A percentile compares a stretch with the other conserved stretches of the same genome.
These are phyloP conservation scores for Bovichtus diacanthus DNA, from an alignment of 2,797 vertebrate genomes.

Conservation along the genomic window DNA sequence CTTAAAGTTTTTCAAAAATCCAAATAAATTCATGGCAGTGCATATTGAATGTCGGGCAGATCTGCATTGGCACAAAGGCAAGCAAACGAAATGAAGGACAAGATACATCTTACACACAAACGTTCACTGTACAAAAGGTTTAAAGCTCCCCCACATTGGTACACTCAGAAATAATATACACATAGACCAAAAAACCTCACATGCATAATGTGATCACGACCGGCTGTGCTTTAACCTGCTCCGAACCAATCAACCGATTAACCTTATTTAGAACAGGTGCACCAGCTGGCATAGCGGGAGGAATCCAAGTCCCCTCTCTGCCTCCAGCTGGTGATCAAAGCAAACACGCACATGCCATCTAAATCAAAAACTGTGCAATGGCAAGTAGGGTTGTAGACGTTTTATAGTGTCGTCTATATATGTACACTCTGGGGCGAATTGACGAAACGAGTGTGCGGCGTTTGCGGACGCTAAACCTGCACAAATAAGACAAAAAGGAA, in stretches of 20 bases:
- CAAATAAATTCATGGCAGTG: neutral
- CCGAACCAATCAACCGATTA: conserved; percentile 68
- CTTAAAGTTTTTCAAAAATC: neutral
- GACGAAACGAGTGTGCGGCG: too few relatives aligned
- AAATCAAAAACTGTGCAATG: conserved; percentile 37
- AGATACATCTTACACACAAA: neutral
- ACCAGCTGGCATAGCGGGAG: conserved; percentile 59
- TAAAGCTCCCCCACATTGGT: neutral
- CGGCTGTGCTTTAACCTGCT: conserved; percentile 65
- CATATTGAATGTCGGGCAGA: neutral
- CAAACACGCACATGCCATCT: conserved; percentile 24
- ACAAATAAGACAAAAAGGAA: too few relatives aligned
- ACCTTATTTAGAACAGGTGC: conserved; percentile 68
- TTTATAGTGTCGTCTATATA: too few relatives aligned
- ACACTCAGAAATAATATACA: conserved; percentile 2
- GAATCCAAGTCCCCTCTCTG: conserved; percentile 28
- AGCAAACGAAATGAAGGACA: neutral
- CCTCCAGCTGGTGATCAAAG: conserved; percentile 66
- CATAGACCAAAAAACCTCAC: neutral
- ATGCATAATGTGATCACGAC: conserved; percentile 30
- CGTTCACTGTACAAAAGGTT: neutral
- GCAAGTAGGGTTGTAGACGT: too few relatives aligned
- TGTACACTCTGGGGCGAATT: too few relatives aligned
- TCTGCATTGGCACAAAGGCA: neutral
- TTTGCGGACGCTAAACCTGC: too few relatives aligned